Evolutionary conservation across 2,797 vertebrate species (phyloP), one percentile per base, ranked within the genome.

Genomic region (Parauchenoglanis punctatus): DNA sequence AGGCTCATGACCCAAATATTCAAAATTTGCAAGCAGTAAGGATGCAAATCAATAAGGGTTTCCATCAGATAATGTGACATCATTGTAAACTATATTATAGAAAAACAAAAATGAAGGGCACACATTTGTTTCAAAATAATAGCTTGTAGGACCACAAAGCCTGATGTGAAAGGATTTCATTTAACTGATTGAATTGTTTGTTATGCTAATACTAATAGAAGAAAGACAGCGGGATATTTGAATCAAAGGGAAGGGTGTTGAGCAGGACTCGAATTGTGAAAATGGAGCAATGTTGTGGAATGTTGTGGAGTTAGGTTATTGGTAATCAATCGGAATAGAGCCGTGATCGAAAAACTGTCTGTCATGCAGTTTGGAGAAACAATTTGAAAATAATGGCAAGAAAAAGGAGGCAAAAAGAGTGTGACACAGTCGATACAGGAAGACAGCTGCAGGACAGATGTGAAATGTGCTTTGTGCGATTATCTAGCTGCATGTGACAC

Each of bases 281-380:
- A 95, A 95, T 91, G 93, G 95, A 94, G 92, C 94, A 93, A 97
- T 95, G 95, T 94, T 96, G 93, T 94, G 96, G 97, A 97, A 97
- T 97, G 96, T 92, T 4, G 40, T 40, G 40, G 93, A 95, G 95
- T 95, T 95, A 94, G 93, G 92, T 93, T 98, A 99, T 98, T 97
- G 97, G 96, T 97, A 99, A 99, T 99, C 98, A 99, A 98, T 99
- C 94, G 96, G 95, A 96, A 97, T 96, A 96, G 91, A 95, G 93
- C 91, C 93, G 95, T 94, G 96, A 98, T 98, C 97, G 97, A 98
- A 97, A 97, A 99, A 96, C 97, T 98, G 97, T 98, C 98, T 95
- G 96, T 95, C 97, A 97, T 97, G 98, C 97, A 97, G 97, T 97
- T 98, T 98, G 97, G 97, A 97, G 97, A 97, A 98, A 99, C 97